Conservation (phyloP, 2,113 vertebrate genomes). For the Eulemur macaco region DNA sequence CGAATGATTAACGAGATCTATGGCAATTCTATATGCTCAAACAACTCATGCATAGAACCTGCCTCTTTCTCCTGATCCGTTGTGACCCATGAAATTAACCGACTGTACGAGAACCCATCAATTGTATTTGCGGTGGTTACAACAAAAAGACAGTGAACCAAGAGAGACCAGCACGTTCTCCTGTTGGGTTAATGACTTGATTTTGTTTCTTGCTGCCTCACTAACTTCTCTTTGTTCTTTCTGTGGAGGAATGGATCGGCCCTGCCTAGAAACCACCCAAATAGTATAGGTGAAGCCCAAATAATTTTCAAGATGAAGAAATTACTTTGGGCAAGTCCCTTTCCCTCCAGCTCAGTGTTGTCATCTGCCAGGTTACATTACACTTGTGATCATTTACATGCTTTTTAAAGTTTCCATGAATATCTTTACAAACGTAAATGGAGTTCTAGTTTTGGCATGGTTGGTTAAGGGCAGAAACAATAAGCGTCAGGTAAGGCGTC, state of each 20-base stretch:
- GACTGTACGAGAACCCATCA: rapidly evolving
- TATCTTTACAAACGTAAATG: not conserved
- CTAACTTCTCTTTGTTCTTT: not conserved
- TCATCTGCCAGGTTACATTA: not conserved
- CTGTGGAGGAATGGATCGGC: not conserved
- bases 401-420: not conserved
- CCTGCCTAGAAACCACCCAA: not conserved
- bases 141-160: not conserved
- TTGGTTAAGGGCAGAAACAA: not conserved
- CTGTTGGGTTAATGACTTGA: not conserved
- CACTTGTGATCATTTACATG: too few relatives aligned
- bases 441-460: not conserved
- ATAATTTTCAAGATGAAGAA: not conserved
- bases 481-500: not conserved
- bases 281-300: not conserved
- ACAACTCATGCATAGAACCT: not conserved
- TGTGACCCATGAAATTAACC: not conserved
- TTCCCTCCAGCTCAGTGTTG: too few relatives aligned
- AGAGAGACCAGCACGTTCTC: not conserved
- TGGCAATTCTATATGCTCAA: not conserved
- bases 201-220: not conserved
- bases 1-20: not conserved
- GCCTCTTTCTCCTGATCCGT: not conserved
- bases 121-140: too few relatives aligned
- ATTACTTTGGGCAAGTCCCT: not conserved